Evolutionary conservation across 2,888 invertebrate genomes (phyloP).

Genomic region (Volucella inflata): DNA sequence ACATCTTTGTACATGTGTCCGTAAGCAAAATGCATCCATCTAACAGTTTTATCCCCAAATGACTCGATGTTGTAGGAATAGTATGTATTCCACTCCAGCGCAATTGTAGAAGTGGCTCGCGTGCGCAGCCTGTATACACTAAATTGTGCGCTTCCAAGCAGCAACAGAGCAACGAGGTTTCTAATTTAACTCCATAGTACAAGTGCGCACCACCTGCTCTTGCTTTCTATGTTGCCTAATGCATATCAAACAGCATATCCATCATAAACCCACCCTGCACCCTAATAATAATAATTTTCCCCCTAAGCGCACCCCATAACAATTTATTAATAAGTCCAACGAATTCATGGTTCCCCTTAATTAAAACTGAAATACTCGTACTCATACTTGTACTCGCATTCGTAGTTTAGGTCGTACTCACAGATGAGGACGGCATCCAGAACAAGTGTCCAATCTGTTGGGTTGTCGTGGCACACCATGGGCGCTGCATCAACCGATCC

Average conservation of each 20-base stretch:
- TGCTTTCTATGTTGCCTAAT: constrained; percentile 50
- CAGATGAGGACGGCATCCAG: constrained; percentile 20
- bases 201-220: constrained; percentile 72
- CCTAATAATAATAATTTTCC: constrained; percentile 70
- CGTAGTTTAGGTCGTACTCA: background rate
- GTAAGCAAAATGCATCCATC: constrained; percentile 51
- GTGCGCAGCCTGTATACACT: constrained; percentile 42
- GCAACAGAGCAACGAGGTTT: constrained; percentile 22
- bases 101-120: constrained; percentile 43
- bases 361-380: constrained; percentile 72
- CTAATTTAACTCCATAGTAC: constrained; percentile 19
- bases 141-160: constrained; percentile 58
- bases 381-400: constrained; percentile 28
- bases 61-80: constrained; percentile 34
- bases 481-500: constrained; percentile 39
- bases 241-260: constrained; percentile 73
- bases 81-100: constrained; percentile 43
- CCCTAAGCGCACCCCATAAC: constrained; percentile 61
- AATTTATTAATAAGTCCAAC: constrained; percentile 73
- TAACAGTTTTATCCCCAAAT: constrained; percentile 17
- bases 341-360: constrained; percentile 71
- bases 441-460: constrained; percentile 72
- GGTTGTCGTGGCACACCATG: constrained; percentile 45
- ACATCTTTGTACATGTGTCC: constrained; percentile 35
- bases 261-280: constrained; percentile 69